Evolutionary conservation across 1,140 invertebrate species (phyloP), one percentile per base, ranked within the genome.

Genomic region (Apis florea): DNA sequence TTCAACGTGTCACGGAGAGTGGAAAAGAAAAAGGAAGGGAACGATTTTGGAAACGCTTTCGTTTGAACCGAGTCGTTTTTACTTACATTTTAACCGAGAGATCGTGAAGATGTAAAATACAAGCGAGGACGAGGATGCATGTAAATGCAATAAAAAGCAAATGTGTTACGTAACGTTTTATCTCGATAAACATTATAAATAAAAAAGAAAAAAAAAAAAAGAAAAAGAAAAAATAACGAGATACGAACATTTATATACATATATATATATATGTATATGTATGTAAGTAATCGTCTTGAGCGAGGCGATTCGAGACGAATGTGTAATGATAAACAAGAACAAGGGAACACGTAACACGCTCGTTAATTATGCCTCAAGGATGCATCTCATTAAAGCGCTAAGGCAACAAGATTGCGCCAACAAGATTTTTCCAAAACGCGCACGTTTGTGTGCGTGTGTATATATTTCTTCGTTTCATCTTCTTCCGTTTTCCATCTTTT

Each of bases 301-400:
- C 21, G 21, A 51, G 47, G 12, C 2, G 19, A 40, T 72, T 51
- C 53, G 54, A 13, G 70, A 54, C 70, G 31, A 31, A 63, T 15
- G 31, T 12, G 31, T 21, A 53, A 75, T 75, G 59, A 75, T 53
- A 64, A 75, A 64, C 61, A 64, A 75, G 73, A 64, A n/a, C 61
- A 53, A 63, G 54, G 26, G 68, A 17, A 47, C 21, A 17, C 49
- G 58, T 58, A 53, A 58, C 61, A 49, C 53, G 53, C 17, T 56
- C 53, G 58, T 80, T 80, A 66, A 80, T 80, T 74, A 31, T 51
- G n/a, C 59, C 9, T 47, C 79, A 66, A 74, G 79, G 79, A 67
- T 74, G 61, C 21, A 53, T 64, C 77, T 79, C 31, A 53, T 72
- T 63, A 63, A 63, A 24, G 24, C 51, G 63, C 49, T 12, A 21